A percentile compares a stretch with the other conserved stretches of the same genome.
Conservation (phyloP, 2,113 vertebrate species). For the Gulo gulo region DNA sequence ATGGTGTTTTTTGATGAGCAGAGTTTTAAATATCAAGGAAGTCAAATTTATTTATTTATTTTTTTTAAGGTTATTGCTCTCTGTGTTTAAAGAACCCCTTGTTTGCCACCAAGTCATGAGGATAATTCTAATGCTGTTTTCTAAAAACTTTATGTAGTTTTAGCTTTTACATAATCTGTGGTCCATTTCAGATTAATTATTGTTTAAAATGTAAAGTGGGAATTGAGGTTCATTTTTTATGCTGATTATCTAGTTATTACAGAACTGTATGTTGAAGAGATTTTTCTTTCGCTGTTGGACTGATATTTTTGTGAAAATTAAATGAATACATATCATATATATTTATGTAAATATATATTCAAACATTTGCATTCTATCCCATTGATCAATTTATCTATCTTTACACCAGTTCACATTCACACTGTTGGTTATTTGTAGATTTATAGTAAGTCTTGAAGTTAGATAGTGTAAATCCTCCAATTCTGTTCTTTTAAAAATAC, state of each 20-base stretch:
- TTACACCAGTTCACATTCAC: neutral
- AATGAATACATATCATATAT: neutral
- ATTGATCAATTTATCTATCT: neutral
- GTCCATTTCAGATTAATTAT: slow-evolving; percentile 24
- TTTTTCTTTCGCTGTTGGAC: neutral
- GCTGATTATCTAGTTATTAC: slow-evolving; percentile 5
- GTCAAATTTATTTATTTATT: neutral
- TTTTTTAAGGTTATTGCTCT: neutral
- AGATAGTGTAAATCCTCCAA: neutral
- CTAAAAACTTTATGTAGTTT: slow-evolving; percentile 17
- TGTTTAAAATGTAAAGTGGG: neutral
- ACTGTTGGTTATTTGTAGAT: neutral
- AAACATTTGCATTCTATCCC: neutral
- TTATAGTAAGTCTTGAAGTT: neutral
- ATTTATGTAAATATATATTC: neutral
- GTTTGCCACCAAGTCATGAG: neutral
- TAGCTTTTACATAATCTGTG: neutral
- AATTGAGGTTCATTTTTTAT: slow-evolving; percentile 36
- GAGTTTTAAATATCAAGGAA: slow-evolving; percentile 4
- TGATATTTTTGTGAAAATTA: slow-evolving; percentile 37
- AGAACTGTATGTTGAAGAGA: neutral
- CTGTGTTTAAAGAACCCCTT: neutral
- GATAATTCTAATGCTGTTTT: neutral
- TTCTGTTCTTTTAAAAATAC: neutral
- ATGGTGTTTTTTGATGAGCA: neutral